phyloP scores from a whole-genome alignment of 2,797 vertebrate species.

The Spheniscus humboldti region DNA sequence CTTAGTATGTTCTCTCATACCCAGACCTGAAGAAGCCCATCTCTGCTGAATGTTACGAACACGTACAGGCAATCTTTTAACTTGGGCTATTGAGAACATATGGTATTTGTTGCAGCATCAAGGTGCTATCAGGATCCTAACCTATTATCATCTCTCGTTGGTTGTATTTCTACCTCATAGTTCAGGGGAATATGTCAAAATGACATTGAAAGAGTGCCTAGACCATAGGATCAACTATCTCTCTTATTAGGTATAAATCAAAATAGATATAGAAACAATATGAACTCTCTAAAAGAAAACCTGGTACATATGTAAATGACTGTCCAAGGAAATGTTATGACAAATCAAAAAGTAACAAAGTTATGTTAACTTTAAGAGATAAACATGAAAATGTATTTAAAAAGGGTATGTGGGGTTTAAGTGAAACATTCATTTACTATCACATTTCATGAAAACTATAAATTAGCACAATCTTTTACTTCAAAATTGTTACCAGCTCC shows the following conservation, averaged over 20 bases:
- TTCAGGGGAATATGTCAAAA: neutral
- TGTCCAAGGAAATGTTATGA: neutral
- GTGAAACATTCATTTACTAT: neutral
- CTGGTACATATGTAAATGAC: neutral
- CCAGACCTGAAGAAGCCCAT: neutral
- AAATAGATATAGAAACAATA: conserved; percentile 8
- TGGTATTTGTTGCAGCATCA: neutral
- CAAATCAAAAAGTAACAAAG: conserved; percentile 25
- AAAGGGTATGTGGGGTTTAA: neutral
- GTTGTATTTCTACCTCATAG: neutral
- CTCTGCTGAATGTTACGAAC: conserved; percentile 33
- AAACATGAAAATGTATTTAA: neutral
- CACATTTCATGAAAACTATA: neutral
- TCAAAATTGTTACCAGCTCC: neutral
- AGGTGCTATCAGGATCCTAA: neutral
- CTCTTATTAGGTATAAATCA: neutral
- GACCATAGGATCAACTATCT: neutral
- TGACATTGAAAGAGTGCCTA: neutral
- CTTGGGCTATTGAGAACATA: neutral
- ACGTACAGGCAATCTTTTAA: neutral
- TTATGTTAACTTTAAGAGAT: neutral
- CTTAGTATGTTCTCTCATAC: neutral
- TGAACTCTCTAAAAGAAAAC: neutral
- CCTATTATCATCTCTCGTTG: neutral
- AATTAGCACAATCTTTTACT: neutral